Base-by-base conservation (phyloP, 2,113 vertebrate species). In the Ceratotherium simum region DNA sequence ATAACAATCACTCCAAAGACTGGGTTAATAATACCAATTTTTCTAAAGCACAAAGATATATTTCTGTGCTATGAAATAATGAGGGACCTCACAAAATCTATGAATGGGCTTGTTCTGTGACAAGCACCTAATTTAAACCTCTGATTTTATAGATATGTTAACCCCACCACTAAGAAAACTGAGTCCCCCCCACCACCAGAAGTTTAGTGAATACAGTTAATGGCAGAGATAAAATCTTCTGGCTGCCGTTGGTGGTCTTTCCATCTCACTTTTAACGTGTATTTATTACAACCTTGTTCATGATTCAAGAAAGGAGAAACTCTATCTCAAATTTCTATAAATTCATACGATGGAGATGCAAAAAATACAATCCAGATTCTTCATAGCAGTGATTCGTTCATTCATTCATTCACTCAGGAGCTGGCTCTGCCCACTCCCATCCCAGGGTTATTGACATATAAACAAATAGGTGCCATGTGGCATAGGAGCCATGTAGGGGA, bases 41-140 rank as follows among this genome's bases (percentile, higher is more conserved):
- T 85, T 91, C 70, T 36, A 88, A 93, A 93, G 13, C 80, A 88
- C n/a, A 79, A 95, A 76, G 46, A 83, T 46, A 65, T 14, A 48
- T 70, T 93, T 83, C 39, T 54, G 6, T 88, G 42, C 36, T 85
- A n/a, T 48, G 21, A 70, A 69, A 56, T 97, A 92, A 65, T 67
- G 21, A 78, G 27, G 5, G 25, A 13, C 39, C 29, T 78, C 46
- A 65, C 1, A 27, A 82, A 90, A 89, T 67, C 54, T 78, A 42
- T 12, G 25, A 91, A 79, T 75, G 54, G 72, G 14, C 7, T 36
- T 29, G 14, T n/a, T 91, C 21, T 95, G 20, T 72, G 54, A 21
- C 65, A 95, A 88, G 29, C 33, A 62, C 67, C 76, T 91, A 54
- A 72, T 67, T 78, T 56, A 94, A 98, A 86, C 27, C 21, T 93